A percentile compares a stretch with the other conserved stretches of the same genome.
These are phyloP conservation scores for Macquaria australasica DNA, from an alignment of 2,113 vertebrate species.

Conservation along the genomic window DNA sequence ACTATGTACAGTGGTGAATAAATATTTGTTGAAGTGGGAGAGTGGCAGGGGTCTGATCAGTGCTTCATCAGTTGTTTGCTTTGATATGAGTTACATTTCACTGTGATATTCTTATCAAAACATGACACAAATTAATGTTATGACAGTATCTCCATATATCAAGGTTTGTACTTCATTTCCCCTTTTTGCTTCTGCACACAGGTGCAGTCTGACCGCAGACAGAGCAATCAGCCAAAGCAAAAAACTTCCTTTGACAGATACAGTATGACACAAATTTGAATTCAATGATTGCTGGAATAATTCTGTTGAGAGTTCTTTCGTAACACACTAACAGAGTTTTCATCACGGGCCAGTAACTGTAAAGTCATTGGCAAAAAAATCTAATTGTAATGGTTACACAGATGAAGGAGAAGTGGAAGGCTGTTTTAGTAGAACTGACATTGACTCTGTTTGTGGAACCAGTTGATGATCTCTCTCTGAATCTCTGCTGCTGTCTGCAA, in stretches of 20 bases:
- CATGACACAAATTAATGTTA: not conserved
- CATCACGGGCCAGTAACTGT: not conserved
- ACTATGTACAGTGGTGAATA: too few species aligned
- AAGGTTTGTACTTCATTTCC: not conserved
- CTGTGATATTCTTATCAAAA: not conserved
- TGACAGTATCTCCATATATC: not conserved
- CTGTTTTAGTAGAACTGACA: not conserved
- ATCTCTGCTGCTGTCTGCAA: not conserved
- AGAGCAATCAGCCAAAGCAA: not conserved
- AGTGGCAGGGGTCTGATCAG: not conserved
- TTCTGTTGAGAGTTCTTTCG: not conserved
- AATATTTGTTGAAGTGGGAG: not conserved
- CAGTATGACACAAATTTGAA: not conserved
- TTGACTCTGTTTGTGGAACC: not conserved
- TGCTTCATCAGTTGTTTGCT: not conserved
- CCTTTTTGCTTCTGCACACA: not conserved
- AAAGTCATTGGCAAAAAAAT: not conserved
- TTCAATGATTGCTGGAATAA: not conserved
- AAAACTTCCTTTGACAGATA: not conserved
- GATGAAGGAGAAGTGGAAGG: not conserved
- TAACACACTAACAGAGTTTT: not conserved
- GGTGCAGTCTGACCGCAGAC: not conserved
- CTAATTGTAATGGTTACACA: not conserved
- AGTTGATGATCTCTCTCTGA: constrained; percentile 2
- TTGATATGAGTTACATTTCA: not conserved